Evolutionary conservation across 2,113 vertebrate species (phyloP).

Genomic region (Hipposideros armiger): DNA sequence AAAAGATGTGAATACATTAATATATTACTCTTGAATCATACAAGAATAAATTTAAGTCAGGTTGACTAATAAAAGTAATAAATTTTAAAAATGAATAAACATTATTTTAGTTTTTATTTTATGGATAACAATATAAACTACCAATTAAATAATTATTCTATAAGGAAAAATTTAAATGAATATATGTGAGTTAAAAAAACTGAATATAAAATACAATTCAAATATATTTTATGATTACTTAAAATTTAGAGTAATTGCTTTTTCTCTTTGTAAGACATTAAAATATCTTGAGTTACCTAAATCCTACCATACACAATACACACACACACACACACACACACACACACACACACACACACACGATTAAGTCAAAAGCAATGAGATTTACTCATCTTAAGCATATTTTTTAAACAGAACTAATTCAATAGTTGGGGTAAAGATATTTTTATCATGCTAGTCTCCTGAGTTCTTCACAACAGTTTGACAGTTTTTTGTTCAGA

Average conservation of each 20-base stretch:
- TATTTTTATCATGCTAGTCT: background rate
- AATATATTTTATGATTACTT: background rate
- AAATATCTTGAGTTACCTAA: background rate
- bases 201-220: constrained; percentile 33
- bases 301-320: background rate
- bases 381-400: background rate
- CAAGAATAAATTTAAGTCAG: background rate
- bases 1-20: background rate
- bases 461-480: background rate
- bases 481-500: constrained; percentile 11
- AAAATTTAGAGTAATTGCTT: background rate
- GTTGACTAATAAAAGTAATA: background rate
- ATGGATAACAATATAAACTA: constrained; percentile 33
- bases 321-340: too few species aligned
- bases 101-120: background rate
- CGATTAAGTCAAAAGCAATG: background rate
- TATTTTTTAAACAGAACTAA: constrained; percentile 27
- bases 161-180: background rate
- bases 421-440: background rate
- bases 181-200: constrained; percentile 29
- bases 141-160: background rate
- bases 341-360: too few species aligned
- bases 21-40: background rate
- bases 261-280: background rate
- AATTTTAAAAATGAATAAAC: constrained; percentile 3